Base-by-base conservation (phyloP, 2,888 invertebrate genomes). In the Rapana venosa region DNA sequence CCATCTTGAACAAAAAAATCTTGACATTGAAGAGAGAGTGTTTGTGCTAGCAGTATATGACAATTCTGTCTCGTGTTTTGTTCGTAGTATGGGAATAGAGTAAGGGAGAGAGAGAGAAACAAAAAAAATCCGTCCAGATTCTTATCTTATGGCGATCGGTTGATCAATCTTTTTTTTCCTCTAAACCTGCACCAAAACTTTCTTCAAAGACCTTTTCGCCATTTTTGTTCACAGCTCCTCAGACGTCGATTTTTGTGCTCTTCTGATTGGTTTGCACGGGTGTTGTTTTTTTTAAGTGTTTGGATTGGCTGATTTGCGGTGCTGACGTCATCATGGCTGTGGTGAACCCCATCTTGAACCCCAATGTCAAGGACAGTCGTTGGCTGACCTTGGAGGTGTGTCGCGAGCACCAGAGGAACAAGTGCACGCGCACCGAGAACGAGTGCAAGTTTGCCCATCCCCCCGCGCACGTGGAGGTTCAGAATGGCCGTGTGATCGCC, bases 371-470 rank as follows among this genome's bases (percentile, higher is more conserved):
- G 97, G 99, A 99, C 97, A 99, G 99, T 95, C 98, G 99, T 96
- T 99, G 99, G 99, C 97, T 99, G 96, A 99, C 99, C 97, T 97
- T 99, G 96, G 99, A 99, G 97, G 99, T 99, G 96, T 96, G 97
- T 93, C 98, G 99, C 95, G 99, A 99, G 97, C 99, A 98, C 97
- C 99, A 99, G 97, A 97, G 99, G 97, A 99, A 99, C 97, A 99
- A 99, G 97, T 99, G 99, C 97, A 98, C 99, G 96, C 98, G 99
- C 96, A 98, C 98, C 93, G 99, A 99, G 97, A 94, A 94, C 84
- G 99, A 99, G 97, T 99, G 99, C 98, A 99, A 99, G 97, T 99
- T 99, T 97, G 99, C 99, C 94, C 99, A 99, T 97, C 99, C 99
- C 93, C 99, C 99, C 94, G 98, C 98, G 95, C 99, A 99, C 97